Conservation (phyloP, 2,797 vertebrate genomes). For the Coluber constrictor region DNA sequence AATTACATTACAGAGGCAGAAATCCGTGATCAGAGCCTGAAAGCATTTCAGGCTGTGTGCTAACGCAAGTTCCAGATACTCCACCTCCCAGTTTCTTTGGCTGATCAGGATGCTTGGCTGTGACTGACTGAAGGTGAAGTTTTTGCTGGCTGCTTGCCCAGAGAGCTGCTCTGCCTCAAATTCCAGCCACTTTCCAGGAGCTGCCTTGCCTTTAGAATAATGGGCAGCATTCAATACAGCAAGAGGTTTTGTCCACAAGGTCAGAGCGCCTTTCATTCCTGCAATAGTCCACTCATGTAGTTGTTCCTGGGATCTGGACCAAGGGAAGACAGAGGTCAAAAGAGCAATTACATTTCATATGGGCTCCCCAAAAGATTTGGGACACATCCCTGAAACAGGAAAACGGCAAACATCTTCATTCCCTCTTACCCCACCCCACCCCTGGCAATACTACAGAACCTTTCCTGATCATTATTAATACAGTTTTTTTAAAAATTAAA, state of each 20-base stretch:
- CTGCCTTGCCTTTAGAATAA: slow-evolving; percentile 74
- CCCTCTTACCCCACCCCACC: slow-evolving; percentile 51
- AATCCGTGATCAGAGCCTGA: slow-evolving; percentile 47
- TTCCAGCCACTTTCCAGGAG: slow-evolving; percentile 73
- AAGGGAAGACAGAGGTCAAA: slow-evolving; percentile 80
- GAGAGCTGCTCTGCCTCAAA: slow-evolving; percentile 67
- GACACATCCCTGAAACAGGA: slow-evolving; percentile 64
- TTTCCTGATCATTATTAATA: slow-evolving; percentile 68
- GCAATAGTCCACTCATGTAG: slow-evolving; percentile 79
- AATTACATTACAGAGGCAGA: slow-evolving; percentile 39
- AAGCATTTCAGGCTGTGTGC: slow-evolving; percentile 60
- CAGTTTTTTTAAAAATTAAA: neutral
- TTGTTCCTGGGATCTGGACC: slow-evolving; percentile 77
- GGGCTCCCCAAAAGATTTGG: slow-evolving; percentile 74
- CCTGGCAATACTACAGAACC: slow-evolving; percentile 24
- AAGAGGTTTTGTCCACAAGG: slow-evolving; percentile 74
- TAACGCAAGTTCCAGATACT: slow-evolving; percentile 63
- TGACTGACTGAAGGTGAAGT: slow-evolving; percentile 64
- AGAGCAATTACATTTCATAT: slow-evolving; percentile 82
- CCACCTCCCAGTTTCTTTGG: slow-evolving; percentile 47
- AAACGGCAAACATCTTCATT: slow-evolving; percentile 57
- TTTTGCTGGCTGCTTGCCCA: slow-evolving; percentile 73
- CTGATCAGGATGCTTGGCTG: slow-evolving; percentile 65
- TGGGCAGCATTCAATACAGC: slow-evolving; percentile 75
- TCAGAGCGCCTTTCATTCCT: slow-evolving; percentile 80